A percentile compares a stretch with the other conserved stretches of the same genome.
These are phyloP conservation scores for Uria aalge DNA, from an alignment of 2,113 vertebrate species.

Conservation along the genomic window DNA sequence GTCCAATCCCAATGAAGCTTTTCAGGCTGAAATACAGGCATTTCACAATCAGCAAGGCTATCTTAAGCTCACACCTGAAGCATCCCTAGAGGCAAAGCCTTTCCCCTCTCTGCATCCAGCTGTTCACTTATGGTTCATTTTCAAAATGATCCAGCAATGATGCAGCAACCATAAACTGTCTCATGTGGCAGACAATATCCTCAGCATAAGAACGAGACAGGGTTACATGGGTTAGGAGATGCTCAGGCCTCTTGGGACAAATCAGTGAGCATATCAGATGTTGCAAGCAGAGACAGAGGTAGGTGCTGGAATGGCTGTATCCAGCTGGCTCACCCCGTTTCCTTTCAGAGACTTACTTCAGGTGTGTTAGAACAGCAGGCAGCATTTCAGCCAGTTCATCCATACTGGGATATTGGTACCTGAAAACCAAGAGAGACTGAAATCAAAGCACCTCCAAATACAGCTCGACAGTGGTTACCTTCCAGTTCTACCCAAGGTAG, in stretches of 20 bases:
- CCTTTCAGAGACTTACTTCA: constrained; percentile 80
- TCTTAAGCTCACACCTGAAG: neutral
- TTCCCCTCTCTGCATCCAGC: neutral
- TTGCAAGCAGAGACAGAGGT: neutral
- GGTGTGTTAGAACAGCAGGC: constrained; percentile 85
- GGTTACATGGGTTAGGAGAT: neutral
- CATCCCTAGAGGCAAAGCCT: neutral
- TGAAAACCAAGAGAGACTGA: constrained; percentile 59
- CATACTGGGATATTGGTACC: constrained; percentile 94
- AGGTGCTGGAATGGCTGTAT: neutral
- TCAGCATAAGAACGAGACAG: neutral
- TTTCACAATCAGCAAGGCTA: neutral
- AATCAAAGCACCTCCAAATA: neutral
- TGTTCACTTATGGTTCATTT: neutral
- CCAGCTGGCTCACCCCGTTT: neutral
- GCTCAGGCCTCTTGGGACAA: neutral
- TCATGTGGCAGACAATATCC: neutral
- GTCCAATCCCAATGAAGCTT: constrained; percentile 89
- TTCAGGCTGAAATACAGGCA: constrained; percentile 80
- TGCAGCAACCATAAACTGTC: neutral
- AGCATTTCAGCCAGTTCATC: constrained; percentile 94
- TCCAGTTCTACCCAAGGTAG: neutral
- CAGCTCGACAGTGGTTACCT: neutral
- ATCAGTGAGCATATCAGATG: neutral
- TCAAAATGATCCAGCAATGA: neutral